Evolutionary conservation across 2,797 vertebrate species (phyloP).

Genomic region (Octomys mimax): DNA sequence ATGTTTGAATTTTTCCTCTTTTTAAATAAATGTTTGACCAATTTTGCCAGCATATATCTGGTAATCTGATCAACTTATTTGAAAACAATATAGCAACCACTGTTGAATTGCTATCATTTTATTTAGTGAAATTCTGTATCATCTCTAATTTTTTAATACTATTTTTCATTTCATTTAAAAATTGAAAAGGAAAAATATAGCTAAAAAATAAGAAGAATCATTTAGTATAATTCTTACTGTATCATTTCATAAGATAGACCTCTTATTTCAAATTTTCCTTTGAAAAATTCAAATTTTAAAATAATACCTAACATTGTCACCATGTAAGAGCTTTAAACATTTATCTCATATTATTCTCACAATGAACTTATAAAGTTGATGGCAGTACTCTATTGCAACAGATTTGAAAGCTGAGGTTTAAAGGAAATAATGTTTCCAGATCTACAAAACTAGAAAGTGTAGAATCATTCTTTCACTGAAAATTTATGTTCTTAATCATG

Average conservation of each 20-base stretch:
- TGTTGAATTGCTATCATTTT: too few relatives aligned
- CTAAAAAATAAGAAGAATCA: background rate
- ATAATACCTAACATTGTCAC: background rate
- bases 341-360: conserved; percentile 1
- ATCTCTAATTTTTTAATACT: too few relatives aligned
- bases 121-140: too few relatives aligned
- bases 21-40: too few relatives aligned
- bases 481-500: background rate
- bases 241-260: background rate
- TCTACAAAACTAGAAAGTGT: background rate
- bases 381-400: background rate
- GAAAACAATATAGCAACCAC: too few relatives aligned
- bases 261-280: conserved; percentile 45
- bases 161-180: too few relatives aligned
- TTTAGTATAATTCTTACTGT: conserved; percentile 25
- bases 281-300: background rate
- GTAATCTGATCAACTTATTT: too few relatives aligned
- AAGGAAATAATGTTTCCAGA: background rate
- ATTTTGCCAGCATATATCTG: too few relatives aligned
- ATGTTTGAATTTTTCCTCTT: too few relatives aligned
- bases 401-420: conserved; percentile 39
- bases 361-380: background rate
- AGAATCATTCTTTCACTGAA: background rate
- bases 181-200: too few relatives aligned
- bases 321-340: background rate